Percentiles rank a stretch among this genome's conserved stretches.
Conservation (phyloP, 2,113 vertebrate species). For the Lipophrys pholis region DNA sequence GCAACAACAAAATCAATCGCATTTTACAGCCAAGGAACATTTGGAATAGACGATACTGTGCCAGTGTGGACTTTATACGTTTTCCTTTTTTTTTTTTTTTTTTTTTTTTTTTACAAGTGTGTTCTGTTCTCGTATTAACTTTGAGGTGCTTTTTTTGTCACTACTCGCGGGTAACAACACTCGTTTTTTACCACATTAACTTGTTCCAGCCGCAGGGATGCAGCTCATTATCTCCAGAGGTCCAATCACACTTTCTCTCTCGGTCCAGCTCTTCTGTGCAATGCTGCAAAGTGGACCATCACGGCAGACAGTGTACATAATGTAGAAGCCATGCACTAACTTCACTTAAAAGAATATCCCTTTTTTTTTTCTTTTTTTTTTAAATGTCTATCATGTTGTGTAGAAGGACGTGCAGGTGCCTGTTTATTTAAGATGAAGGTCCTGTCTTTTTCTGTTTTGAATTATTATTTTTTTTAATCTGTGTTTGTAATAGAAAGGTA, state of each 20-base stretch:
- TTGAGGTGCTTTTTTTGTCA: constrained; percentile 70
- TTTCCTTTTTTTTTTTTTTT: too few species aligned
- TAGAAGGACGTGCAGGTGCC: constrained; percentile 81
- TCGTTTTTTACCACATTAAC: constrained; percentile 33
- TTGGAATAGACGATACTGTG: constrained; percentile 43
- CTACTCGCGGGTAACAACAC: constrained; percentile 39
- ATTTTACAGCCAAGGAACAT: constrained; percentile 62
- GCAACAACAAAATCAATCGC: constrained; percentile 23
- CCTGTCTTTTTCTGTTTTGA: constrained; percentile 74
- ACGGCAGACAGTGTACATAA: constrained; percentile 74
- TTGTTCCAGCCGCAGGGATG: constrained; percentile 51
- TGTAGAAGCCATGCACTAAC: constrained; percentile 84
- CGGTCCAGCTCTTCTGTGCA: constrained; percentile 53
- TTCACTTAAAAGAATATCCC: constrained; percentile 74
- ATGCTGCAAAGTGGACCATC: constrained; percentile 53
- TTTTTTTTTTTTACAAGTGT: constrained; percentile 55
- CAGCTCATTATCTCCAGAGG: constrained; percentile 52
- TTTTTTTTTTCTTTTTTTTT: constrained; percentile 60
- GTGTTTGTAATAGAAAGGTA: constrained; percentile 78
- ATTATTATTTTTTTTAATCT: constrained; percentile 50
- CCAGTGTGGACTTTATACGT: constrained; percentile 60
- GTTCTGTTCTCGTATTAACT: constrained; percentile 63
- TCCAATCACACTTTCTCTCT: constrained; percentile 62
- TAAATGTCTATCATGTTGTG: constrained; percentile 59
- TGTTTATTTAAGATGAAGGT: constrained; percentile 84